Conservation (phyloP, 2,888 invertebrate genomes). For the Trisateles emortualis region DNA sequence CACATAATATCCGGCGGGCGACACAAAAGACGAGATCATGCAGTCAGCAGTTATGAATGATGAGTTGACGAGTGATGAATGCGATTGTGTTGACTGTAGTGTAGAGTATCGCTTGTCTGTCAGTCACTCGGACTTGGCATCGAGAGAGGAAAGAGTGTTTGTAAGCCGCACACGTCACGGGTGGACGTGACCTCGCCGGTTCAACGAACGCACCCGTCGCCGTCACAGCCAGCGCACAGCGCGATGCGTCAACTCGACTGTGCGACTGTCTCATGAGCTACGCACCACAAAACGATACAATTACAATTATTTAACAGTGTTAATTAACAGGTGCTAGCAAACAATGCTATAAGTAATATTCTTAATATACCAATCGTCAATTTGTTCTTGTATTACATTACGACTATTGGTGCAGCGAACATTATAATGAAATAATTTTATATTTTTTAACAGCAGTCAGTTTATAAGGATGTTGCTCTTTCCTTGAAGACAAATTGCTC, state of each 20-base stretch:
- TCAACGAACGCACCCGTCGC: conserved; percentile 79
- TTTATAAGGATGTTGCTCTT: conserved; percentile 18
- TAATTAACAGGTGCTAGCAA: conserved; percentile 36
- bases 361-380: not conserved
- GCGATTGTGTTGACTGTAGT: conserved; percentile 26
- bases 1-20: conserved; percentile 30
- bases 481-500: conserved; percentile 43
- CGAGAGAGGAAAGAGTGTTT: conserved; percentile 61
- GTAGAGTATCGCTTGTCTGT: conserved; percentile 27
- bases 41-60: conserved; percentile 28
- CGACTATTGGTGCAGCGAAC: not conserved
- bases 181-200: conserved; percentile 84
- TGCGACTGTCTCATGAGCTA: conserved; percentile 52
- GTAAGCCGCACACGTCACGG: conserved; percentile 71
- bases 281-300: conserved; percentile 45
- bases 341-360: not conserved
- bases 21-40: conserved; percentile 24
- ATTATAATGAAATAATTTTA: not conserved
- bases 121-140: conserved; percentile 48
- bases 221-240: conserved; percentile 71
- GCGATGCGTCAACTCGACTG: conserved; percentile 72
- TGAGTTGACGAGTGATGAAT: conserved; percentile 27
- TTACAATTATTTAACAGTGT: conserved; percentile 18
- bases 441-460: not conserved
- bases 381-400: too few species aligned